Evolutionary conservation across 2,888 invertebrate genomes (phyloP).

Genomic region (Drosophila paucipuncta): DNA sequence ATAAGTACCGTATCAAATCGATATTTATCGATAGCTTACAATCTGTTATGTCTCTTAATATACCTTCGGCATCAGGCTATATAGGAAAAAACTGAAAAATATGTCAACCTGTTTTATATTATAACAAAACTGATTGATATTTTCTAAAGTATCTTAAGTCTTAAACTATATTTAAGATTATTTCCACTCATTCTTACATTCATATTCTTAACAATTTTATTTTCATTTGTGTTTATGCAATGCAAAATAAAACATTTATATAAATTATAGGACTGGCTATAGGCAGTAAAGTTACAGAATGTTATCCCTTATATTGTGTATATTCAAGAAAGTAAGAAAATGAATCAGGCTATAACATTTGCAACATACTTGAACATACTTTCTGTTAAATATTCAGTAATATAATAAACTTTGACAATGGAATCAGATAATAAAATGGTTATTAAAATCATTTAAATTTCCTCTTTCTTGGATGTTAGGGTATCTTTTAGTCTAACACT

Average conservation of each 20-base stretch:
- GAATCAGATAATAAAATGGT: neutral
- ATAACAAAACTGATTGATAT: too few relatives aligned
- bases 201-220: too few relatives aligned
- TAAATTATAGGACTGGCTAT: too few relatives aligned
- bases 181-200: too few relatives aligned
- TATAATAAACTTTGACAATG: neutral
- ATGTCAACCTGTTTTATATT: too few relatives aligned
- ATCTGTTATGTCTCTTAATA: neutral
- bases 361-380: neutral
- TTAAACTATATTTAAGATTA: too few relatives aligned
- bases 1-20: neutral
- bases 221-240: too few relatives aligned
- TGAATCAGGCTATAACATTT: neutral
- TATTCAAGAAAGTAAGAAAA: neutral
- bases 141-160: too few relatives aligned
- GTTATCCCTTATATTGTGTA: neutral
- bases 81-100: too few relatives aligned
- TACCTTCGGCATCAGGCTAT: neutral
- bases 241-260: too few relatives aligned
- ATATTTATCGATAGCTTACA: neutral
- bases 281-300: neutral
- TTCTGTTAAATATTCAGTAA: too few relatives aligned
- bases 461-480: neutral
- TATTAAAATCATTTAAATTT: neutral
- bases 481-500: neutral